phyloP scores from a whole-genome alignment of 2,113 vertebrate species.

The Malaclemys terrapin region DNA sequence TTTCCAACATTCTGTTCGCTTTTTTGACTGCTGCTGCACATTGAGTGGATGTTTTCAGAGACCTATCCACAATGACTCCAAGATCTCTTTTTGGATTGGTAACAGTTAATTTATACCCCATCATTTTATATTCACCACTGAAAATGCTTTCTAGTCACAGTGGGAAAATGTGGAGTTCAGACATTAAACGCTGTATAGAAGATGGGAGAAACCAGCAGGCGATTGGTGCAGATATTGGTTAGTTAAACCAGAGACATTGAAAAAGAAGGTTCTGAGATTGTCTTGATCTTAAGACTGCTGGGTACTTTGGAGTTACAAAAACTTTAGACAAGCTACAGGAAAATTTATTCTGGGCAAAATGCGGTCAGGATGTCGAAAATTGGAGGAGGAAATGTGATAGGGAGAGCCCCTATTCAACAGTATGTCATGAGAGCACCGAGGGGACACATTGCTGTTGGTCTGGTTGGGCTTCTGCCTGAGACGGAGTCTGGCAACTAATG shows the following conservation, averaged over 20 bases:
- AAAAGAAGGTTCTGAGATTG: neutral
- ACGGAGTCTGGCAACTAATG: neutral
- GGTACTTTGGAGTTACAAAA: neutral
- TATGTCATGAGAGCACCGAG: neutral
- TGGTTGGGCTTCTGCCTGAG: neutral
- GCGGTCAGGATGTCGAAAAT: neutral
- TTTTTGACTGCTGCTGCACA: too few relatives aligned
- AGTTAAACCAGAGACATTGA: neutral
- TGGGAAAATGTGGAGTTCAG: neutral
- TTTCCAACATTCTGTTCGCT: too few relatives aligned
- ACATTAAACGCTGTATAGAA: neutral
- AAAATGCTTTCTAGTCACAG: neutral
- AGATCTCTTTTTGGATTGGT: too few relatives aligned
- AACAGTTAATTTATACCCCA: too few relatives aligned
- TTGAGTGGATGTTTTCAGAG: too few relatives aligned
- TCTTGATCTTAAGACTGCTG: neutral
- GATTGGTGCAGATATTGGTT: neutral
- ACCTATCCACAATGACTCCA: too few relatives aligned
- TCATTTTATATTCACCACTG: neutral
- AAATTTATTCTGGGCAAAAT: neutral
- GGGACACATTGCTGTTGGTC: neutral
- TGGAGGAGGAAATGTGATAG: neutral
- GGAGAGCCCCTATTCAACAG: neutral
- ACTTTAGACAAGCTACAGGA: neutral
- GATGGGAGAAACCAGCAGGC: neutral